These are phyloP conservation scores for Halcyon leucocephala DNA, from an alignment of 2,797 vertebrate genomes.

Conservation along the genomic window DNA sequence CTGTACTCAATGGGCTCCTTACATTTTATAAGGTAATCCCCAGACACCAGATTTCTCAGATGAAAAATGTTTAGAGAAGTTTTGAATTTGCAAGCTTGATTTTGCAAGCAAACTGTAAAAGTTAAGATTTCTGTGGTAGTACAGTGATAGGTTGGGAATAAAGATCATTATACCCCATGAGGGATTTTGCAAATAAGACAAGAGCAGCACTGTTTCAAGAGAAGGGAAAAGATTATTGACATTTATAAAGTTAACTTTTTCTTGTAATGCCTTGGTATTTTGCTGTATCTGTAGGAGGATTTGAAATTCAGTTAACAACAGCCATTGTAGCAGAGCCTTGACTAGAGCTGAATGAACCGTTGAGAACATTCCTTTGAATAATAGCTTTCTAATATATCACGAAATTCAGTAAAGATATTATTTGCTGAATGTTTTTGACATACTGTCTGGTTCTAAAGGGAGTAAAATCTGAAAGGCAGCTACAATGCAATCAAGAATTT, in stretches of 20 bases:
- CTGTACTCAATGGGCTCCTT: background rate
- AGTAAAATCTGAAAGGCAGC: background rate
- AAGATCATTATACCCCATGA: background rate
- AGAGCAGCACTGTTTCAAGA: constrained; percentile 52
- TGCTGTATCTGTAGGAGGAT: constrained; percentile 56
- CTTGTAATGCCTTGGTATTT: constrained; percentile 45
- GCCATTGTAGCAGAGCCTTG: background rate
- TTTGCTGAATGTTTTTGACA: constrained; percentile 15
- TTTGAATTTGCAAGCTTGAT: background rate
- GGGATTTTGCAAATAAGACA: constrained; percentile 50
- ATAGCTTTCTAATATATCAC: background rate
- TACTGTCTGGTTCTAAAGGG: background rate
- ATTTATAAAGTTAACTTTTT: constrained; percentile 56
- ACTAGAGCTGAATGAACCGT: constrained; percentile 34
- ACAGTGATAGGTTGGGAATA: background rate
- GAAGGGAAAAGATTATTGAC: constrained; percentile 13
- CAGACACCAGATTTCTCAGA: background rate
- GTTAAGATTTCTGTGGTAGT: background rate
- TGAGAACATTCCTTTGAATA: constrained; percentile 41
- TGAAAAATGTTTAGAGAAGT: background rate
- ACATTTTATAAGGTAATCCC: background rate
- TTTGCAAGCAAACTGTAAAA: background rate
- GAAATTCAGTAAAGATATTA: constrained; percentile 22
- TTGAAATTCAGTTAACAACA: constrained; percentile 46
- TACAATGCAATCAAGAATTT: background rate